A percentile compares a stretch with the other conserved stretches of the same genome.
These are phyloP conservation scores for Drosophila anomelani DNA, from an alignment of 2,888 invertebrate species.

Conservation along the genomic window DNA sequence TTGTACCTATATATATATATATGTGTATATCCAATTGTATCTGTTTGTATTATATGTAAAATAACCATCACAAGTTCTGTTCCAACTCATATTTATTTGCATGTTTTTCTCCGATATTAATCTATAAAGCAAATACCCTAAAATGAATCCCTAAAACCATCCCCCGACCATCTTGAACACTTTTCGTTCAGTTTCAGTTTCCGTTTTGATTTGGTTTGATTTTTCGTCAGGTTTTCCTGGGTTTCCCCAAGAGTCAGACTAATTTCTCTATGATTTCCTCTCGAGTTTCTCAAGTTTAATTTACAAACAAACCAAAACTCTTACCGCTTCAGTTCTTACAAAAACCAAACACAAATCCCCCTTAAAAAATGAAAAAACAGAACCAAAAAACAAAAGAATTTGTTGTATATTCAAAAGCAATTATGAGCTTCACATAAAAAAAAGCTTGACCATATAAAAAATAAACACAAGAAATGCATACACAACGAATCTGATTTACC, in stretches of 20 bases:
- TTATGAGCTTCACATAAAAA: constrained; percentile 63
- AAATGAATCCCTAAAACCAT: constrained; percentile 51
- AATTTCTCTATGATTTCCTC: constrained; percentile 57
- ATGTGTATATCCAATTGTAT: constrained; percentile 2
- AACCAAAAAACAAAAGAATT: constrained; percentile 44
- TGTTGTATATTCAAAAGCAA: constrained; percentile 51
- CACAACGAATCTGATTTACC: constrained; percentile 50
- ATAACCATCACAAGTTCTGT: constrained; percentile 31
- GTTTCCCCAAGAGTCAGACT: constrained; percentile 35
- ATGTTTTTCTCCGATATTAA: constrained; percentile 53
- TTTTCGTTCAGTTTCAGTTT: constrained; percentile 47
- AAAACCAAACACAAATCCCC: constrained; percentile 51
- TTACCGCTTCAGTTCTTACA: constrained; percentile 53
- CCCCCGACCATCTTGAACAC: constrained; percentile 57
- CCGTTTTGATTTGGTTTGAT: constrained; percentile 24
- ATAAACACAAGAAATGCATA: constrained; percentile 47
- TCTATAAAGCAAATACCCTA: constrained; percentile 37
- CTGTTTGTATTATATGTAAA: constrained; percentile 35
- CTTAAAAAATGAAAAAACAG: constrained; percentile 34
- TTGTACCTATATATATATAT: constrained; percentile 15
- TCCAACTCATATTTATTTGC: constrained; percentile 47
- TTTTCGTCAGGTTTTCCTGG: constrained; percentile 45
- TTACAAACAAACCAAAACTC: constrained; percentile 48
- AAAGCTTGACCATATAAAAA: constrained; percentile 57
- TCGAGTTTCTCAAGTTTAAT: constrained; percentile 41